Conservation (phyloP, 2,797 vertebrate species). For the Eremophila alpestris region DNA sequence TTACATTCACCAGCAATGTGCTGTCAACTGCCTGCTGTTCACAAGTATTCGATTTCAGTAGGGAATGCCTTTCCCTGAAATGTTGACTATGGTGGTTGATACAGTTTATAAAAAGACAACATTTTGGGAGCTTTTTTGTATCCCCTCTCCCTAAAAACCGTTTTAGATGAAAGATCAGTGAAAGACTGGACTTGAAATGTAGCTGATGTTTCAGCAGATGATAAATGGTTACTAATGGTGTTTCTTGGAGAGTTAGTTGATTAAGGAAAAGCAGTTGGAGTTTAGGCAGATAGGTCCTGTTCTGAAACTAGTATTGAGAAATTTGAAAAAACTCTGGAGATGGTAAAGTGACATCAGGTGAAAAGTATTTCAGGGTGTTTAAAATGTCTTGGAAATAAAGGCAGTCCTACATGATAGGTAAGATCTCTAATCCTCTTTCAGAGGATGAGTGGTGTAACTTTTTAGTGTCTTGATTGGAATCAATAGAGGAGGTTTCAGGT, state of each 20-base stretch:
- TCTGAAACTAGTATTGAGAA: background rate
- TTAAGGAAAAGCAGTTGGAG: background rate
- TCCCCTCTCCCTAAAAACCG: background rate
- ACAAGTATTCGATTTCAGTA: background rate
- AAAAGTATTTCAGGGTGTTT: background rate
- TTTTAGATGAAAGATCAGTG: background rate
- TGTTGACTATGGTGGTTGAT: background rate
- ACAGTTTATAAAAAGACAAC: background rate
- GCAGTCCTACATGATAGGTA: background rate
- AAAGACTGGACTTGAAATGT: background rate
- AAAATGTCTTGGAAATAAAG: background rate
- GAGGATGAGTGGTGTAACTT: background rate
- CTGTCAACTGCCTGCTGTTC: background rate
- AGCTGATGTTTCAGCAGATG: background rate
- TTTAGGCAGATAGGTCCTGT: background rate
- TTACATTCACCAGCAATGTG: background rate
- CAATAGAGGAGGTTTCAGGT: background rate
- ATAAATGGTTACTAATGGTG: background rate
- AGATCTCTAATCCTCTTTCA: background rate
- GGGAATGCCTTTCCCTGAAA: background rate
- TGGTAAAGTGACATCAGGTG: background rate
- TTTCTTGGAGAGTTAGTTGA: background rate
- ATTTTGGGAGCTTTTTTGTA: rapidly evolving
- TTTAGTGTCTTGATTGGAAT: background rate
- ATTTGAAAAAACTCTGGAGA: background rate